These are phyloP conservation scores for Poecilia gillii DNA, from an alignment of 2,797 vertebrate genomes.

Conservation along the genomic window DNA sequence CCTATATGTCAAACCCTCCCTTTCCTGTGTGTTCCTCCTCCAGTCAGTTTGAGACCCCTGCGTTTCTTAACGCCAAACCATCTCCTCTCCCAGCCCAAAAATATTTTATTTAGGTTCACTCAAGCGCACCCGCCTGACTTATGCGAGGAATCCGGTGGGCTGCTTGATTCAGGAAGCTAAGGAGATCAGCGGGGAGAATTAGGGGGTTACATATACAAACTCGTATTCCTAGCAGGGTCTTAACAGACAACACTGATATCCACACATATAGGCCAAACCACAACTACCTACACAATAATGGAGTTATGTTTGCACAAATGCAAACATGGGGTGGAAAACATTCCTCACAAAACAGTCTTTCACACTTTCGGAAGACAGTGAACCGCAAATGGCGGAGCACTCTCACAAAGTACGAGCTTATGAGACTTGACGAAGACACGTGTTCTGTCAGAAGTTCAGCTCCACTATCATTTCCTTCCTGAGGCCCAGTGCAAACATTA, in stretches of 20 bases:
- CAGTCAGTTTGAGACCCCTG: constrained; percentile 50
- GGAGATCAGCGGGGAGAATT: constrained; percentile 50
- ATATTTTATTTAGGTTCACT: constrained; percentile 54
- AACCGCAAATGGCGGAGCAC: constrained; percentile 30
- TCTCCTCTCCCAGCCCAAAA: constrained; percentile 36
- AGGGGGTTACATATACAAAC: constrained; percentile 27
- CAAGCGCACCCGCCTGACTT: constrained; percentile 51
- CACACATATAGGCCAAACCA: constrained; percentile 53
- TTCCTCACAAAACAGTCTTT: constrained; percentile 52
- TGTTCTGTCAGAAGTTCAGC: constrained; percentile 58
- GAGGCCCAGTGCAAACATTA: constrained; percentile 62
- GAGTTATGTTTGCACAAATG: constrained; percentile 52
- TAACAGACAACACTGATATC: constrained; percentile 29
- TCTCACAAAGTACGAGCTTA: constrained; percentile 17
- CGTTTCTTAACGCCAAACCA: constrained; percentile 36
- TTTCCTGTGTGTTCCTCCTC: constrained; percentile 56
- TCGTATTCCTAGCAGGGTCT: constrained; percentile 17
- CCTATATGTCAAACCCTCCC: constrained; percentile 44
- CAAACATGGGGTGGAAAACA: constrained; percentile 48
- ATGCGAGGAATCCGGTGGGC: constrained; percentile 58
- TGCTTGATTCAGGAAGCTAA: constrained; percentile 65
- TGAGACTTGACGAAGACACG: constrained; percentile 58
- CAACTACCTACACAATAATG: constrained; percentile 48
- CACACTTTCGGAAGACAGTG: constrained; percentile 51
- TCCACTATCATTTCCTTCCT: constrained; percentile 69